A percentile compares a stretch with the other conserved stretches of the same genome.
Conservation (phyloP, 2,888 invertebrate species). For the Patella pellucida region DNA sequence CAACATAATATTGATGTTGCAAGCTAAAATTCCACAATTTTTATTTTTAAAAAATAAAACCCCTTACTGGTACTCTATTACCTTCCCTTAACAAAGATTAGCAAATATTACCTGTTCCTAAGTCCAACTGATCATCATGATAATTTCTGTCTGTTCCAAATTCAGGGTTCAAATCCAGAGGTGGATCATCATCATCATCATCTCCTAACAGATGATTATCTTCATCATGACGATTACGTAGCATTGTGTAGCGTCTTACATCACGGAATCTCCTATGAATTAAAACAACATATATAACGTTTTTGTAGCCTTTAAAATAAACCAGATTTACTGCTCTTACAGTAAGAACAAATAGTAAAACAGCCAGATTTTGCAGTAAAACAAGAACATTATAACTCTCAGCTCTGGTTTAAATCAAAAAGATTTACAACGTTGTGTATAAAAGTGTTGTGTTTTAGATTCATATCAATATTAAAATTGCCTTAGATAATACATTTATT, state of each 20-base stretch:
- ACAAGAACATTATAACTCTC: too few relatives aligned
- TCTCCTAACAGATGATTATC: slow-evolving; percentile 42
- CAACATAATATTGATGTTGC: not conserved
- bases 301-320: too few relatives aligned
- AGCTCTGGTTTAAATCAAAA: too few relatives aligned
- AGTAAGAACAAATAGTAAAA: too few relatives aligned
- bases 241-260: slow-evolving; percentile 39
- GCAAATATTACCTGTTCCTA: slow-evolving; percentile 24
- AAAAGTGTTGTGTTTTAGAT: too few relatives aligned
- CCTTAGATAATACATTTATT: too few relatives aligned
- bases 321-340: too few relatives aligned
- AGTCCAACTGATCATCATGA: slow-evolving; percentile 36
- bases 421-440: too few relatives aligned
- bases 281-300: too few relatives aligned
- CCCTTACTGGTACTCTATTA: not conserved
- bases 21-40: not conserved
- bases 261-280: slow-evolving; percentile 36
- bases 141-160: slow-evolving; percentile 28
- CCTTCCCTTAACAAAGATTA: not conserved
- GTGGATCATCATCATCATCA: slow-evolving; percentile 43
- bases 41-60: not conserved
- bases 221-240: slow-evolving; percentile 33
- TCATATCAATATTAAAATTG: too few relatives aligned
- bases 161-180: slow-evolving; percentile 41
- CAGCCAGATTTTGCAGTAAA: too few relatives aligned